Evolutionary conservation across 2,888 invertebrate species (phyloP).

Genomic region (Tetramorium bicarinatum): DNA sequence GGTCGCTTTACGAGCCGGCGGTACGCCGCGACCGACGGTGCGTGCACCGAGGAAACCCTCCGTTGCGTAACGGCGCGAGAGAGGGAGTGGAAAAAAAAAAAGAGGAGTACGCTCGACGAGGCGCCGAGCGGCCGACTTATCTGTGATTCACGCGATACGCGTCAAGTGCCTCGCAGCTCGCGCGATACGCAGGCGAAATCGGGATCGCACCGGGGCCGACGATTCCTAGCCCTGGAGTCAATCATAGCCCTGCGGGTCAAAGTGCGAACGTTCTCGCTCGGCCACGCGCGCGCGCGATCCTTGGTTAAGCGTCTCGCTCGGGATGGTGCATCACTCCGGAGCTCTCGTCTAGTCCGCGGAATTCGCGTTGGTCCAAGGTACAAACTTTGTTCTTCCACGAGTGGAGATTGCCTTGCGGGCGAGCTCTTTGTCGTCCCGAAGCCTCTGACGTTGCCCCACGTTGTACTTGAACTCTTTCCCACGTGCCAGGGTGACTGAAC

Average conservation of each 20-base stretch:
- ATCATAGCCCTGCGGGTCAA: neutral
- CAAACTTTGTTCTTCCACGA: neutral
- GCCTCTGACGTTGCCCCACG: neutral
- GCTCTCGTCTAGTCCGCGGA: neutral
- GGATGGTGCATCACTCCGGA: neutral
- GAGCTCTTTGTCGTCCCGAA: too few species aligned
- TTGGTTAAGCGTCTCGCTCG: constrained; percentile 4
- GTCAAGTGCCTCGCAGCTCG: neutral
- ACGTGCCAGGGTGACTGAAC: neutral
- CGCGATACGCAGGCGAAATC: neutral
- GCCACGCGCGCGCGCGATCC: neutral
- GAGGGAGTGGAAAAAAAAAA: neutral
- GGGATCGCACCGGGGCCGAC: neutral
- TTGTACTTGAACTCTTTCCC: neutral
- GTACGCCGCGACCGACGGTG: neutral
- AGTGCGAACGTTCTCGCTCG: neutral
- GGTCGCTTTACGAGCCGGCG: neutral
- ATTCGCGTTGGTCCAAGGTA: neutral
- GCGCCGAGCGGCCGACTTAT: neutral
- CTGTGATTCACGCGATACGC: constrained; percentile 18
- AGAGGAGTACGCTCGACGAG: neutral
- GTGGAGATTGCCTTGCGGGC: neutral
- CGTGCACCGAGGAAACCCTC: too few species aligned
- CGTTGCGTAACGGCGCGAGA: constrained; percentile 18
- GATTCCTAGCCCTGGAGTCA: neutral